Evolutionary conservation across 35 echinoderm and acorn worm genomes (phyloP), one percentile per base, ranked within the genome.

Genomic region (Lytechinus pictus): DNA sequence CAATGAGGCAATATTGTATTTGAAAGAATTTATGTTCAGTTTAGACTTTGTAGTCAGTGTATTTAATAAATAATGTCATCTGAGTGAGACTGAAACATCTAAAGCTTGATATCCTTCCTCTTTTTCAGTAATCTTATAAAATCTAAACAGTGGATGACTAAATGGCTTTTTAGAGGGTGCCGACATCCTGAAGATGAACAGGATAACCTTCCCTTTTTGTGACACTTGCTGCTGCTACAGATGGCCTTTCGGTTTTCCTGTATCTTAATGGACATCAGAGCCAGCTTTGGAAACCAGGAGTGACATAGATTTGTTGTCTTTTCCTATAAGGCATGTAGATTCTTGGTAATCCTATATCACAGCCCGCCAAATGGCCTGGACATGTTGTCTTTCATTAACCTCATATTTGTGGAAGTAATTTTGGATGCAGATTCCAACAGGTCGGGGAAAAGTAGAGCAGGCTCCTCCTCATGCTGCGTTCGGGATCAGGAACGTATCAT

Each of bases 251-350:
- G 19, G 66, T 79, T 79, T 24, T 5, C 6, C 66, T 79, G 66
- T 79, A 79, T 79, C 66, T 79, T 79, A 79, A 79, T 79, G 66
- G 66, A 79, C 66, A 79, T 79, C 66, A 79, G n/a, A 79, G 66
- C 66, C 66, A 79, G 16, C 19, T 4, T 8, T 8, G 66, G 66
- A 79, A 79, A 79, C 66, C 66, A 79, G 66, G 16, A 79, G 66
- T 79, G 66, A 79, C 66, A 79, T 24, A 79, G 66, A 79, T 79
- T 79, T 79, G 66, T 79, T 79, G 66, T 79, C 16, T 79, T 79
- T 79, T 79, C 66, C 66, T 79, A 79, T 24, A 79, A 79, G 66
- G 66, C 66, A 79, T 79, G 66, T 24, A 79, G 66, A 79, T 79
- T 79, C 66, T 24, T 14, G 19, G 66, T 79, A 79, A 79, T 16